phyloP scores from a whole-genome alignment of 2,113 vertebrate genomes.

The Dicerorhinus sumatrensis region DNA sequence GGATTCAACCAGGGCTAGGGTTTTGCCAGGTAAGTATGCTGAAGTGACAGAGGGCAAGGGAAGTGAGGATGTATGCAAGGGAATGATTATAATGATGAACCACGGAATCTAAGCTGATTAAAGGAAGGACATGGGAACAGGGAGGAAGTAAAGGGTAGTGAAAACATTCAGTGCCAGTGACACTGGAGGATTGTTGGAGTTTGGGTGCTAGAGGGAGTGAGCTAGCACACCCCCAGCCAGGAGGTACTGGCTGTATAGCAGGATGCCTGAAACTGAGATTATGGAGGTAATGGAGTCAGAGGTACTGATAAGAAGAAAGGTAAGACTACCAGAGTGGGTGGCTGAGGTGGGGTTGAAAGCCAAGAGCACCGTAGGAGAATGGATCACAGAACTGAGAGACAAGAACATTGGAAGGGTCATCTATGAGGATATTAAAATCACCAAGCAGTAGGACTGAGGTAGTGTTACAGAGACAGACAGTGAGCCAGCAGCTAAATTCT shows the following conservation, averaged over 20 bases:
- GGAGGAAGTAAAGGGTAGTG: background rate
- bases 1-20: background rate
- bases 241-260: background rate
- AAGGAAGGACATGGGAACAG: background rate
- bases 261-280: constrained; percentile 11
- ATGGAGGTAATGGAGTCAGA: background rate
- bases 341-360: background rate
- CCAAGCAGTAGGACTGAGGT: background rate
- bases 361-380: background rate
- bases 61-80: background rate
- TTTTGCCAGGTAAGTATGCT: background rate
- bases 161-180: background rate
- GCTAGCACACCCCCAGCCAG: background rate
- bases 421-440: background rate
- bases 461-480: background rate
- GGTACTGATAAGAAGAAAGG: background rate
- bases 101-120: background rate
- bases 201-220: background rate
- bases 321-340: background rate
- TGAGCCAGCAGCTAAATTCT: background rate
- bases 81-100: background rate
- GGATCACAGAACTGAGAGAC: constrained; percentile 37
- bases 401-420: background rate
- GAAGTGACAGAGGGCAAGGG: background rate
- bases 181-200: background rate